Conservation (phyloP, 2,888 invertebrate genomes). For the Steinernema carpocapsae region DNA sequence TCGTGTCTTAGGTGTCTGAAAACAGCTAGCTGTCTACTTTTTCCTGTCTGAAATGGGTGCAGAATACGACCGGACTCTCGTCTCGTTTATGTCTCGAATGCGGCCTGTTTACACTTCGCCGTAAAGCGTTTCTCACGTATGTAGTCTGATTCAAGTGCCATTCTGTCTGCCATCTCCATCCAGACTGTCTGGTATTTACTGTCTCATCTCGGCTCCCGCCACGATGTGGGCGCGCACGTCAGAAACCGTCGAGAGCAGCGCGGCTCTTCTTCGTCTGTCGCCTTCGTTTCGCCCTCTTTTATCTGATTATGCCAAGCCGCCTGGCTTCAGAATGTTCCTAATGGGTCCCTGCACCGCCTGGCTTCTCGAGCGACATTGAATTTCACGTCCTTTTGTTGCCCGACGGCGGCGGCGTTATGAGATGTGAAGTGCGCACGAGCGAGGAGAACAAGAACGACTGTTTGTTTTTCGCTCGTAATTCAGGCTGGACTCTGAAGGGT, state of each 20-base stretch:
- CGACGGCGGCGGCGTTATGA: no score
- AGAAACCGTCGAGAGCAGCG: background rate
- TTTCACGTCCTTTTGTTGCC: no score
- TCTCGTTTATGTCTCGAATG: no score
- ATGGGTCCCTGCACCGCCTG: background rate
- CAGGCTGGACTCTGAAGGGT: background rate
- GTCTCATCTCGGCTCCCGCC: conserved; percentile 1
- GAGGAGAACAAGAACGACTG: background rate
- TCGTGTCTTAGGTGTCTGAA: no score
- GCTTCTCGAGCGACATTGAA: no score
- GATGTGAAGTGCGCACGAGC: conserved; percentile 1
- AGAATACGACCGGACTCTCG: no score
- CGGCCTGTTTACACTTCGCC: no score
- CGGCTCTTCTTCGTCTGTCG: background rate
- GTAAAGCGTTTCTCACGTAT: no score
- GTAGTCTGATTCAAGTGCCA: no score
- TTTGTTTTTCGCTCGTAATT: conserved; percentile 24
- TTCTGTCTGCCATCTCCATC: no score
- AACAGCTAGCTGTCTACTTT: no score
- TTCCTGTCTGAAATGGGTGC: no score
- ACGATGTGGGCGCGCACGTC: background rate
- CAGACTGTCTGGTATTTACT: conserved; percentile 14
- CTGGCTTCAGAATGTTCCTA: background rate
- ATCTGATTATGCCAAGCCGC: background rate
- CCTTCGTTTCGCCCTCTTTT: background rate